A percentile compares a stretch with the other conserved stretches of the same genome.
phyloP scores from a whole-genome alignment of 2,888 invertebrate genomes.

The Ectemnius lituratus region DNA sequence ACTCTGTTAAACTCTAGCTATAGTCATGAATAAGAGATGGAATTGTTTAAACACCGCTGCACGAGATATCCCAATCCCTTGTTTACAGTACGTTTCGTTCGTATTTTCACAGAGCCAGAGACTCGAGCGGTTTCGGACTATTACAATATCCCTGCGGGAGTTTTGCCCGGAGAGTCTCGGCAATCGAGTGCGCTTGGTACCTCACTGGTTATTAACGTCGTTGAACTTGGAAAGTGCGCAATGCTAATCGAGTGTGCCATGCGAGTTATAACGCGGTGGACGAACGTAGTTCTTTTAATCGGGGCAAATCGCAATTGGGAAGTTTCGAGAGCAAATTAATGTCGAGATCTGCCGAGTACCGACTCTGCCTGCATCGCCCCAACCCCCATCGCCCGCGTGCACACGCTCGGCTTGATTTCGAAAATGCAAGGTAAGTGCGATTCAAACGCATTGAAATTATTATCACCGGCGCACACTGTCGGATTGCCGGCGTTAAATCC shows the following conservation, averaged over 20 bases:
- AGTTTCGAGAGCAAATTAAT: conserved; percentile 1
- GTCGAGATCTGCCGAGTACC: neutral
- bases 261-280: neutral
- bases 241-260: too few species aligned
- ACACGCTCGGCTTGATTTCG: neutral
- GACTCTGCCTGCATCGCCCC: neutral
- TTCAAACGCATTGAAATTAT: conserved; percentile 5
- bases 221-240: too few species aligned
- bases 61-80: neutral
- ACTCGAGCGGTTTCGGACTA: too few species aligned
- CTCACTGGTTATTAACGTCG: too few species aligned
- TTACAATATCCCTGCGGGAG: too few species aligned
- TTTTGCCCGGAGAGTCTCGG: too few species aligned
- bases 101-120: neutral
- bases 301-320: neutral
- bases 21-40: neutral
- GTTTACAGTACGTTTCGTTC: conserved; percentile 5
- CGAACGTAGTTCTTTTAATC: neutral
- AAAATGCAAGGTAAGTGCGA: conserved; percentile 7
- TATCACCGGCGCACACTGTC: conserved; percentile 1
- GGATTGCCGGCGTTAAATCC: conserved; percentile 6
- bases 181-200: too few species aligned
- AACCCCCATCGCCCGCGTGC: neutral
- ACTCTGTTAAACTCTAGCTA: neutral
- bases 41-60: neutral